phyloP scores from a whole-genome alignment of 2,113 vertebrate genomes.

The Stegostoma tigrinum region DNA sequence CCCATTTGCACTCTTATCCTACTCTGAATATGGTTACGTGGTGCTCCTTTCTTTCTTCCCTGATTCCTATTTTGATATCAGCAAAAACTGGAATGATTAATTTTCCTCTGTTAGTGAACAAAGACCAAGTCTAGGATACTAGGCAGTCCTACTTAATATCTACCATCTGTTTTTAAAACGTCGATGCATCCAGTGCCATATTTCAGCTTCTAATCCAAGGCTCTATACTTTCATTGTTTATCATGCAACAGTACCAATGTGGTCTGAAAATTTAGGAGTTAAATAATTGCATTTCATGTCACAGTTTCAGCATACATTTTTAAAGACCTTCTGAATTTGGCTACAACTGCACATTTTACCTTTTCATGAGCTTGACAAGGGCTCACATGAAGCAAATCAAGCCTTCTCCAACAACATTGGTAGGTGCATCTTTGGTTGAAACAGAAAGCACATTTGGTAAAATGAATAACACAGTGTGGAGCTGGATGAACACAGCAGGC shows the following conservation, averaged over 20 bases:
- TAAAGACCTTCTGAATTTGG: neutral
- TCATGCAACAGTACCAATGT: neutral
- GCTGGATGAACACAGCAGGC: no score
- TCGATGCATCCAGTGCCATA: neutral
- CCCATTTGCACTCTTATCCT: neutral
- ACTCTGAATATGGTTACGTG: neutral
- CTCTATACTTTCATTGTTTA: neutral
- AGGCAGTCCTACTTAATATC: neutral
- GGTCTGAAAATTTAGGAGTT: neutral
- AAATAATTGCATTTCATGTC: neutral
- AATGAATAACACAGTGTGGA: neutral
- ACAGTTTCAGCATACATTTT: neutral
- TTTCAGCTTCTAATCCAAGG: neutral
- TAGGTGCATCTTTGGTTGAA: neutral
- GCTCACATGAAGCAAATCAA: neutral
- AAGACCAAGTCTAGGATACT: neutral
- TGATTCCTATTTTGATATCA: neutral
- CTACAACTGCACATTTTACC: neutral
- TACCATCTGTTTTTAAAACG: neutral
- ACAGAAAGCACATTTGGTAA: neutral
- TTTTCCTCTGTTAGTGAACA: no score
- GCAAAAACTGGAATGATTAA: neutral
- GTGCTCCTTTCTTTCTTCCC: neutral
- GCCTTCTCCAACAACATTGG: neutral
- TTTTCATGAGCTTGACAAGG: neutral